Conservation (phyloP, 2,113 vertebrate genomes). For the Oryzias melastigma region DNA sequence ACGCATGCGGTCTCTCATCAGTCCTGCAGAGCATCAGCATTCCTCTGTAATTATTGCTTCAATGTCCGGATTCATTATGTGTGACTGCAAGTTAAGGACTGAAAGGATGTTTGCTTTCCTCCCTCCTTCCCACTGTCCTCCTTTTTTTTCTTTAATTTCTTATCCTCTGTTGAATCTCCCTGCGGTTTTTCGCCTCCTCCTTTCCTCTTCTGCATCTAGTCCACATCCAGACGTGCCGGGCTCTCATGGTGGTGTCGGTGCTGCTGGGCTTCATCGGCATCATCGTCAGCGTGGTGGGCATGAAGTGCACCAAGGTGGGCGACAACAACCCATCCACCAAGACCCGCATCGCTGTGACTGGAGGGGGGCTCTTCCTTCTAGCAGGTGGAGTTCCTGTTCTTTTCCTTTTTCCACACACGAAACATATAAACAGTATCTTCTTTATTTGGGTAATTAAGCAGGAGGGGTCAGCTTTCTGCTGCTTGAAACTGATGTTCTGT, state of each 20-base stretch:
- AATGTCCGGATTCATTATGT: slow-evolving; percentile 8
- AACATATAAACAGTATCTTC: neutral
- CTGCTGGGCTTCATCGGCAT: slow-evolving; percentile 92
- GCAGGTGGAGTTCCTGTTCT: slow-evolving; percentile 78
- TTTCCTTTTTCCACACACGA: neutral
- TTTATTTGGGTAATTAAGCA: slow-evolving; percentile 2
- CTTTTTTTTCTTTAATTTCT: neutral
- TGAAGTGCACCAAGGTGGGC: slow-evolving; percentile 97
- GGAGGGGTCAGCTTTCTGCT: slow-evolving; percentile 15
- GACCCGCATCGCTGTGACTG: slow-evolving; percentile 86
- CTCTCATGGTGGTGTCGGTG: slow-evolving; percentile 93
- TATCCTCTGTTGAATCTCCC: neutral
- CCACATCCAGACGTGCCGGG: slow-evolving; percentile 93
- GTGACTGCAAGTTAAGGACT: slow-evolving; percentile 15
- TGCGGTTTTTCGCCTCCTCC: neutral
- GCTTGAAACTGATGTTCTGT: slow-evolving; percentile 52
- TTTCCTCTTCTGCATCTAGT: slow-evolving; percentile 70
- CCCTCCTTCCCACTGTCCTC: slow-evolving; percentile 11
- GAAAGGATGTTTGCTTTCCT: slow-evolving; percentile 21
- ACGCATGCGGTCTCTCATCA: slow-evolving; percentile 46
- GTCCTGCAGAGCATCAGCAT: slow-evolving; percentile 7
- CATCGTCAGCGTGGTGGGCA: slow-evolving; percentile 92
- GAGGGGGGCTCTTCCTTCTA: slow-evolving; percentile 88
- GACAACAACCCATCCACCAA: slow-evolving; percentile 91
- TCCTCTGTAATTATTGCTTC: slow-evolving; percentile 27